phyloP scores from a whole-genome alignment of 1,140 invertebrate genomes.

The Megathymus violae region DNA sequence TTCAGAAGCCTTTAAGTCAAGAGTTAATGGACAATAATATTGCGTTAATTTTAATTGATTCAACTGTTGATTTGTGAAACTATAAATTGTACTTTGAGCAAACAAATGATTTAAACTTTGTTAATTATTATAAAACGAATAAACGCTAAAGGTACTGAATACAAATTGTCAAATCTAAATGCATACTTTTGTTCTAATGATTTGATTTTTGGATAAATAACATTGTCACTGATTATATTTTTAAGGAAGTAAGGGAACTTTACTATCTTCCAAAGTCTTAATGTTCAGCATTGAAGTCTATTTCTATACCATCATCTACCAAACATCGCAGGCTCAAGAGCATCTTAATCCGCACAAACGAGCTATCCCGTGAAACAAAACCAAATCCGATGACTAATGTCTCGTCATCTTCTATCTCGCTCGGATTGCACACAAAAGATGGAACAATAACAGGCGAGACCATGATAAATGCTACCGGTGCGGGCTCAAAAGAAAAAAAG shows the following conservation, averaged over 20 bases:
- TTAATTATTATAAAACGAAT: neutral
- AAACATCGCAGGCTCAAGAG: constrained; percentile 39
- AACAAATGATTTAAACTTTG: neutral
- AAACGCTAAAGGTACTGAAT: neutral
- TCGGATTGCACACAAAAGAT: constrained; percentile 43
- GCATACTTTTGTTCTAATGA: too few relatives aligned
- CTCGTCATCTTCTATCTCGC: constrained; percentile 36
- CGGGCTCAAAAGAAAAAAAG: constrained; percentile 54
- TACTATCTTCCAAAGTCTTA: too few relatives aligned
- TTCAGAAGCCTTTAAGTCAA: constrained; percentile 23
- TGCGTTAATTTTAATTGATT: constrained; percentile 50
- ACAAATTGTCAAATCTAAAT: too few relatives aligned
- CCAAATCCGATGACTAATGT: constrained; percentile 61
- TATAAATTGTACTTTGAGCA: constrained; percentile 2
- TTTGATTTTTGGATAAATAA: too few relatives aligned
- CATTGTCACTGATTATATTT: too few relatives aligned
- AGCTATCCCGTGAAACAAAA: constrained; percentile 57
- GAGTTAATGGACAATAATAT: constrained; percentile 51
- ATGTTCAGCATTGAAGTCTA: constrained; percentile 22
- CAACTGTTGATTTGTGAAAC: constrained; percentile 21
- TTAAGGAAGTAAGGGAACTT: too few relatives aligned
- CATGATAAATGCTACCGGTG: constrained; percentile 62
- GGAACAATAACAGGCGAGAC: constrained; percentile 54
- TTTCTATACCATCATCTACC: constrained; percentile 26
- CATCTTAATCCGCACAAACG: constrained; percentile 55